Base-by-base conservation (phyloP, 1,140 invertebrate genomes). In the Brachionus paranguensis region DNA sequence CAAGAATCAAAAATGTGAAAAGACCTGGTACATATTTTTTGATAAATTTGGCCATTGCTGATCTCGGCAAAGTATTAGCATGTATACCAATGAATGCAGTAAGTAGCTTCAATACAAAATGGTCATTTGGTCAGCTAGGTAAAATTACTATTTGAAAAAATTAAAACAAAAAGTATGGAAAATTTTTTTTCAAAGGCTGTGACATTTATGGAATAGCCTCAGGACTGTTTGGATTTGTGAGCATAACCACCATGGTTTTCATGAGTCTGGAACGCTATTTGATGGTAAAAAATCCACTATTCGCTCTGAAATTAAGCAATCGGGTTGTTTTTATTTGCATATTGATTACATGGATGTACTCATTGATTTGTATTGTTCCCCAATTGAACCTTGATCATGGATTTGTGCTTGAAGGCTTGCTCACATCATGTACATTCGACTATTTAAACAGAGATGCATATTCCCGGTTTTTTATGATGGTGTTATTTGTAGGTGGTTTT, bases 351-450 rank as follows among this genome's bases (percentile, higher is more conserved):
- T 81, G 78, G 78, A 27, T 81, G 1, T 81, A 81, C 20, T 60
- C 78, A 7, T 60, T 29, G 8, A 11, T 45, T 17, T 64, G 78
- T 17, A 81, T 81, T 12, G 20, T 68, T 64, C 78, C 78, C 2
- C 50, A 81, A 81, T 37, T 81, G 33, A 41, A 1, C 1, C 53
- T 60, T 17, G 41, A 43, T 41, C 20, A 81, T 37, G 47, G 81
- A 2, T 83, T 83, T 70, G 60, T 83, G 3, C 20, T 83, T 6
- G 81, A 83, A 55, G 81, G 81, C n/a, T 70, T 83, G n/a, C 20
- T 68, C 6, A 83, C 81, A 8, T 83, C 81, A 68, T 83, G 81
- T 12, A 53, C 81, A 37, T 83, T 83, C 24, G 81, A 83, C 20
- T 83, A 83, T 50, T 6, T 83, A 10, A 45, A 20, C 33, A 47